These are phyloP conservation scores for Platerodrilus igneus DNA, from an alignment of 2,888 invertebrate genomes.

Conservation along the genomic window DNA sequence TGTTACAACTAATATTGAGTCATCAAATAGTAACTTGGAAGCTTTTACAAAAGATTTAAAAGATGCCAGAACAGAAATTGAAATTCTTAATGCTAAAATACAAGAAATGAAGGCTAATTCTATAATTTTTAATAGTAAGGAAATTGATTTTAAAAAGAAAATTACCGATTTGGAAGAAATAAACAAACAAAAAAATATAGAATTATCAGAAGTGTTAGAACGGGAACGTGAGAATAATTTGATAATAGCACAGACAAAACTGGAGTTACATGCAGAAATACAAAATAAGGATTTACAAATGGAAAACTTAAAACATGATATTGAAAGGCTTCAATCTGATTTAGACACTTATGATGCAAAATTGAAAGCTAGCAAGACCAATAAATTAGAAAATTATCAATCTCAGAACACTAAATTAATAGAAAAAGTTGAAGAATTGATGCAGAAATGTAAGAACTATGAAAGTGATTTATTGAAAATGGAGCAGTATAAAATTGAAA, in stretches of 20 bases:
- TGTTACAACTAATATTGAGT: neutral
- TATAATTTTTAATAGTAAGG: slow-evolving; percentile 47
- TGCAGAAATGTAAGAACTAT: slow-evolving; percentile 38
- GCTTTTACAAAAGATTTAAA: slow-evolving; percentile 40
- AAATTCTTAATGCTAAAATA: slow-evolving; percentile 35
- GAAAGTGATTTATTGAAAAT: slow-evolving; percentile 42
- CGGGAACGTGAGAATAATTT: slow-evolving; percentile 44
- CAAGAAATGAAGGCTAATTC: slow-evolving; percentile 45
- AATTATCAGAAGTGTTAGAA: slow-evolving; percentile 34
- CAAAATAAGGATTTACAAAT: slow-evolving; percentile 44
- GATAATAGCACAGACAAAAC: slow-evolving; percentile 44
- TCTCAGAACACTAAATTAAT: slow-evolving; percentile 44
- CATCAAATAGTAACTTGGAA: slow-evolving; percentile 32
- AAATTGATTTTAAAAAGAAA: slow-evolving; percentile 37
- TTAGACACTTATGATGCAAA: slow-evolving; percentile 33
- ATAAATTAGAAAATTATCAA: slow-evolving; percentile 42
- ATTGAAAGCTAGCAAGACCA: slow-evolving; percentile 19
- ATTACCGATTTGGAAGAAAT: slow-evolving; percentile 28
- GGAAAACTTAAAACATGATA: slow-evolving; percentile 39
- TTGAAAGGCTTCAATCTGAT: slow-evolving; percentile 35
- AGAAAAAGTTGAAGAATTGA: slow-evolving; percentile 41
- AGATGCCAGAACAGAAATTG: slow-evolving; percentile 40
- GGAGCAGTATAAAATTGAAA: slow-evolving; percentile 38
- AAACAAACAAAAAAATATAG: slow-evolving; percentile 27
- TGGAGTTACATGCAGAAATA: slow-evolving; percentile 45